Conservation (phyloP, 2,797 vertebrate species). For the Geotrypetes seraphini region DNA sequence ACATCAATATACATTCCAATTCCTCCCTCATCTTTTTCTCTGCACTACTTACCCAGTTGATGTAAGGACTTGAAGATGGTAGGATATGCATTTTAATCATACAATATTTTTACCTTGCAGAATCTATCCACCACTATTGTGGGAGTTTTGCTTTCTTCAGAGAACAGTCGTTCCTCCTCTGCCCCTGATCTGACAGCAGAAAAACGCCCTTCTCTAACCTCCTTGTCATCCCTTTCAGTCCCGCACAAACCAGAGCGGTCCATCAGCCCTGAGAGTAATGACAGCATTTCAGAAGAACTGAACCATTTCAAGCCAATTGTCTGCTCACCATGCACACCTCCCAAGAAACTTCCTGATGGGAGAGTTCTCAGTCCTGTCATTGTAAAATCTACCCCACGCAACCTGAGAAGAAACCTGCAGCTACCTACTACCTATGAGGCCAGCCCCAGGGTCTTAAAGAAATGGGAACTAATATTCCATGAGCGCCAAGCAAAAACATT, state of each 20-base stretch:
- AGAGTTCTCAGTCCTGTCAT: slow-evolving; percentile 75
- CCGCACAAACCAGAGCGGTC: slow-evolving; percentile 66
- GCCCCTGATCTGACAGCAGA: slow-evolving; percentile 69
- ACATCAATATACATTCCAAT: too few species aligned
- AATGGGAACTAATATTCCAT: slow-evolving; percentile 88
- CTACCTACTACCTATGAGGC: slow-evolving; percentile 83
- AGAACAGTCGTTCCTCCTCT: slow-evolving; percentile 81
- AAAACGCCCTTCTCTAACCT: slow-evolving; percentile 41
- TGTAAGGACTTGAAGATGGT: too few species aligned
- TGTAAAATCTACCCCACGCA: slow-evolving; percentile 87
- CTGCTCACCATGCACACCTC: slow-evolving; percentile 89
- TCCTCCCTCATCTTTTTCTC: too few species aligned
- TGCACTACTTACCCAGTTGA: too few species aligned
- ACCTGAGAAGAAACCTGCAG: slow-evolving; percentile 74
- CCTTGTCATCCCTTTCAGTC: slow-evolving; percentile 33
- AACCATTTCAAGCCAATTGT: slow-evolving; percentile 97
- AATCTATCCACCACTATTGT: slow-evolving; percentile 40
- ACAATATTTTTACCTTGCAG: slow-evolving; percentile 43
- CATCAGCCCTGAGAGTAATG: slow-evolving; percentile 91
- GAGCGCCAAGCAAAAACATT: slow-evolving; percentile 79
- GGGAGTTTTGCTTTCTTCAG: slow-evolving; percentile 76
- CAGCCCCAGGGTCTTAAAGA: slow-evolving; percentile 79
- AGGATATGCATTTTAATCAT: too few species aligned
- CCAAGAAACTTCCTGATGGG: slow-evolving; percentile 83
- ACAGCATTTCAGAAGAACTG: slow-evolving; percentile 94